Evolutionary conservation across 2,888 invertebrate genomes (phyloP).

Genomic region (Belgica antarctica): DNA sequence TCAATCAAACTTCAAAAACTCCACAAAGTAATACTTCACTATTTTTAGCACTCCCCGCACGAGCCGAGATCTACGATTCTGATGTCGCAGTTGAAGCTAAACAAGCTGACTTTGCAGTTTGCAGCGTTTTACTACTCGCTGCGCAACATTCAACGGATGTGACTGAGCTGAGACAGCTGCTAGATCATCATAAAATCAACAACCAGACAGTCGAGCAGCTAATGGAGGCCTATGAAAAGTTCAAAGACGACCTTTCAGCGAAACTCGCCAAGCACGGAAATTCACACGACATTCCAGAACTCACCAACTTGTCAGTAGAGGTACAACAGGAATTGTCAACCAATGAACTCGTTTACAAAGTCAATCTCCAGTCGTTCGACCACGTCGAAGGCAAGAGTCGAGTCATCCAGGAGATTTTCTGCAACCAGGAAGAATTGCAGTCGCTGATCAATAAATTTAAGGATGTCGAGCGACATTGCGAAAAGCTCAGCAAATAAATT

Average conservation of each 20-base stretch:
- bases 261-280: slow-evolving; percentile 48
- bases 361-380: slow-evolving; percentile 48
- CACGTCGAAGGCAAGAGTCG: slow-evolving; percentile 48
- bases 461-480: slow-evolving; percentile 54
- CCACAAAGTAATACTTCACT: neutral
- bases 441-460: slow-evolving; percentile 53
- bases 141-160: slow-evolving; percentile 51
- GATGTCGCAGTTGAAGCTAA: slow-evolving; percentile 47
- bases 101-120: slow-evolving; percentile 54
- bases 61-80: slow-evolving; percentile 54
- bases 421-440: slow-evolving; percentile 54
- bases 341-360: slow-evolving; percentile 51
- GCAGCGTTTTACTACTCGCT: slow-evolving; percentile 50
- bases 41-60: slow-evolving; percentile 53
- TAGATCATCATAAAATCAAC: slow-evolving; percentile 49
- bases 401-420: slow-evolving; percentile 52
- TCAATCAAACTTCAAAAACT: no score
- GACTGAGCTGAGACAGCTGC: slow-evolving; percentile 48
- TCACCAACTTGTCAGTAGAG: slow-evolving; percentile 54
- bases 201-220: slow-evolving; percentile 50
- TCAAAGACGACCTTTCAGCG: slow-evolving; percentile 51
- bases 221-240: slow-evolving; percentile 50
- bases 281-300: slow-evolving; percentile 50
- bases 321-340: slow-evolving; percentile 53
- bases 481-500: slow-evolving; percentile 46